Base-by-base conservation (phyloP, 2,113 vertebrate genomes). In the Coregonus clupeaformis region DNA sequence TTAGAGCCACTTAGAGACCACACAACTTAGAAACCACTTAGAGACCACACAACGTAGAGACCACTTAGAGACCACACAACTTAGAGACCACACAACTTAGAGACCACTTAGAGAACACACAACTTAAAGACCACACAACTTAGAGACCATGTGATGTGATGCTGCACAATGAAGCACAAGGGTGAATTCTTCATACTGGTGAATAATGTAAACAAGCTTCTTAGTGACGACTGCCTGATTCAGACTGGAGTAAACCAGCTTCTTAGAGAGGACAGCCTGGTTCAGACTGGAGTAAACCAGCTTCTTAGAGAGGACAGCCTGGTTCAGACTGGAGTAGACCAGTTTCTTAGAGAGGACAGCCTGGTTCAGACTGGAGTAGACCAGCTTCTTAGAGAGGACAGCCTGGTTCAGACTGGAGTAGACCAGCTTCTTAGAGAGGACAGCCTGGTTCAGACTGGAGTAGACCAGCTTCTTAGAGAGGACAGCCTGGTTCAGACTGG, bases 161-260 rank as follows among this genome's bases (percentile, higher is more conserved):
- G 87, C 80, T 86, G 79, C 79, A 25, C 81, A 74, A 73, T 82
- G 79, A 80, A 74, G 78, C 77, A 74, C 3, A 32, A 68, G 65
- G 74, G 77, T 87, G 78, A 83, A 81, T 89, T 89, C 84, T 87
- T 91, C 76, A 89, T 82, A 66, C 69, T 68, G 1, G 77, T 88
- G 78, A 90, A 88, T 89, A 89, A 87, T 88, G 87, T 71, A 91
- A 77, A 81, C 72, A 90, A 47, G 77, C 75, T 74, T 86, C 89
- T 93, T 91, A 84, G 89, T 89, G 89, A 93, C 93, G 27, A 1
- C 18, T 6, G 2, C 36, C 73, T 66, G 78, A 67, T 72, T 72
- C 3, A 29, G 32, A 70, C 69, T 74, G 69, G n/a, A 80, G 79
- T 71, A 67, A 83, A 75, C 81, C 27, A 27, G 27, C 27, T 27